These are phyloP conservation scores for Drosophila melanosoma DNA, from an alignment of 2,888 invertebrate genomes.

Conservation along the genomic window DNA sequence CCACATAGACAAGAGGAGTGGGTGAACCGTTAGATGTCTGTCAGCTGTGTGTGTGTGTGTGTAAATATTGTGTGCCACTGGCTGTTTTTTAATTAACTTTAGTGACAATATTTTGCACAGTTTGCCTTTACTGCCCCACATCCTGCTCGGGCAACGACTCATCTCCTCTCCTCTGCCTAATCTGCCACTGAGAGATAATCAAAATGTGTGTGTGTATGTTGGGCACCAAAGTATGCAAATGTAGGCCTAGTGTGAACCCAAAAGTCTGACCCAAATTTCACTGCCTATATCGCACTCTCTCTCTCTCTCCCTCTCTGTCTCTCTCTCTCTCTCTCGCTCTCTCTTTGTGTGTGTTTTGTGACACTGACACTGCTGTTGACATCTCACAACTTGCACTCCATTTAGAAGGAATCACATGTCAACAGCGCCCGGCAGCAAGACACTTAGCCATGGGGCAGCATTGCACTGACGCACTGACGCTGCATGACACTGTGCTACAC, in stretches of 20 bases:
- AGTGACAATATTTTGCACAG: slow-evolving; percentile 79
- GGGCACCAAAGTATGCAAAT: slow-evolving; percentile 68
- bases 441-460: slow-evolving; percentile 57
- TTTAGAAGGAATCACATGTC: slow-evolving; percentile 54
- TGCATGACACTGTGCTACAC: slow-evolving; percentile 23
- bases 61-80: slow-evolving; percentile 65
- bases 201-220: slow-evolving; percentile 47
- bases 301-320: neutral
- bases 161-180: slow-evolving; percentile 1
- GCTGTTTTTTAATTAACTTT: slow-evolving; percentile 81
- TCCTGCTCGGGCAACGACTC: neutral
- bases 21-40: slow-evolving; percentile 7
- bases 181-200: slow-evolving; percentile 67
- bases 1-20: slow-evolving; percentile 9
- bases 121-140: slow-evolving; percentile 40
- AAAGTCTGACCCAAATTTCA: slow-evolving; percentile 61
- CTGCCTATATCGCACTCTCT: slow-evolving; percentile 14
- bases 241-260: slow-evolving; percentile 52
- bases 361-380: slow-evolving; percentile 71
- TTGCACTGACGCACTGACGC: slow-evolving; percentile 38
- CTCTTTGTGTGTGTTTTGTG: slow-evolving; percentile 25
- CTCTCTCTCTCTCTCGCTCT: neutral
- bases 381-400: slow-evolving; percentile 70
- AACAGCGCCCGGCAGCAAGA: slow-evolving; percentile 36
- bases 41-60: slow-evolving; percentile 26